phyloP scores from a whole-genome alignment of 2,888 invertebrate species.

The Lepidocyrtoides sp. region DNA sequence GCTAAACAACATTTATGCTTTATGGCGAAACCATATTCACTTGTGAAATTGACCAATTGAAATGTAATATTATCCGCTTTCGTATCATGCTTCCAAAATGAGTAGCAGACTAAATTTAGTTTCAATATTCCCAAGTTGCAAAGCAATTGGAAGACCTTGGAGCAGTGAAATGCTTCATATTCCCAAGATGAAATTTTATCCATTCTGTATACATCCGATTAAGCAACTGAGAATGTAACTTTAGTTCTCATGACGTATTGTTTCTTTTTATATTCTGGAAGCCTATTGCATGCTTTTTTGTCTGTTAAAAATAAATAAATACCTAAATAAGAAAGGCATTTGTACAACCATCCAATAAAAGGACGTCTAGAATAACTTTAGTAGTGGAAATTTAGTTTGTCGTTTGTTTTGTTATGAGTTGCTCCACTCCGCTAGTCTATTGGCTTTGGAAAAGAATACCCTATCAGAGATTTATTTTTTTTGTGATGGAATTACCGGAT shows the following conservation, averaged over 20 bases:
- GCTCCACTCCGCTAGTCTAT: not conserved
- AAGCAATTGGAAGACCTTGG: not conserved
- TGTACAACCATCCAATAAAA: not conserved
- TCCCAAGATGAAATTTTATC: not conserved
- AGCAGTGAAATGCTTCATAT: not conserved
- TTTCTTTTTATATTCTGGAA: too few relatives aligned
- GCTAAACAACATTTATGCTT: too few relatives aligned
- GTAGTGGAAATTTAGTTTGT: not conserved
- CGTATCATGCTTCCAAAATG: too few relatives aligned
- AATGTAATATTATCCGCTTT: not conserved
- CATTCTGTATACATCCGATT: too few relatives aligned
- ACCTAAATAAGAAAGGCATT: not conserved
- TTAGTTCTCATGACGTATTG: too few relatives aligned
- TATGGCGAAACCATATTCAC: too few relatives aligned
- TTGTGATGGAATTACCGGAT: too few relatives aligned
- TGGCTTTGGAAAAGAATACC: not conserved
- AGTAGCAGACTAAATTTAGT: not conserved
- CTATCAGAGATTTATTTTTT: too few relatives aligned
- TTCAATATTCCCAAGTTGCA: not conserved
- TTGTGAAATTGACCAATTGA: not conserved
- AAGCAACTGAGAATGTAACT: too few relatives aligned
- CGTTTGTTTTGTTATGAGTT: not conserved
- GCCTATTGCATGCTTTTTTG: too few relatives aligned
- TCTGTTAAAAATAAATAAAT: too few relatives aligned
- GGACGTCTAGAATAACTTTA: not conserved